phyloP scores from a whole-genome alignment of 2,797 vertebrate genomes.

The Nannoperca australis region DNA sequence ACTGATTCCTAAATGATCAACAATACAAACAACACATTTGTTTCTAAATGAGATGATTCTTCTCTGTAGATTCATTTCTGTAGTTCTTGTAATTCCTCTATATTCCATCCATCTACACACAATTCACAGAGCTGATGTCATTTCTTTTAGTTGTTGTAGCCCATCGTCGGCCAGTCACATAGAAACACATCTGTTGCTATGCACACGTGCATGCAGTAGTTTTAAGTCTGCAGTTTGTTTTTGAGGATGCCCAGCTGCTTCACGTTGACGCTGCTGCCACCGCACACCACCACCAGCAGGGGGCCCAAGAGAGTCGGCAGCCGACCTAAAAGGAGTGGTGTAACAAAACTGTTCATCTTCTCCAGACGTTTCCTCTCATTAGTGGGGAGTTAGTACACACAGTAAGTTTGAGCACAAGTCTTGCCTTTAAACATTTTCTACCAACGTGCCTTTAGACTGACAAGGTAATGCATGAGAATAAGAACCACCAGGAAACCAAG shows the following conservation, averaged over 20 bases:
- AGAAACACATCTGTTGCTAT: neutral
- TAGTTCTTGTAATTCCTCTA: neutral
- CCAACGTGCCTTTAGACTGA: no score
- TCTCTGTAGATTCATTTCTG: neutral
- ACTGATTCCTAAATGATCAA: neutral
- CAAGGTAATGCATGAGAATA: neutral
- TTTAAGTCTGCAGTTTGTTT: slow-evolving; percentile 62
- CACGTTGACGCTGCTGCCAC: slow-evolving; percentile 72
- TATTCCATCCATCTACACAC: neutral
- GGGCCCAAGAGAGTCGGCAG: slow-evolving; percentile 57
- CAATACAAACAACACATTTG: neutral
- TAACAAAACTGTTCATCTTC: neutral
- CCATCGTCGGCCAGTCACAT: neutral
- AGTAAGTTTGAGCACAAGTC: neutral
- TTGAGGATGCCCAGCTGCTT: slow-evolving; percentile 65
- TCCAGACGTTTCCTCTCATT: neutral
- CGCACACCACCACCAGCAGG: slow-evolving; percentile 78
- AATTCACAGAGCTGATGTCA: neutral
- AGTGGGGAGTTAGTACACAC: neutral
- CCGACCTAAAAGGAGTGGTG: slow-evolving; percentile 42
- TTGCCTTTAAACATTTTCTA: neutral
- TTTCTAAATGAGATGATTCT: neutral
- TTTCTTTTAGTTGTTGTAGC: neutral
- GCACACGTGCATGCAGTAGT: neutral
- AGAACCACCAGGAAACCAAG: neutral